These are phyloP conservation scores for Amniataba percoides DNA, from an alignment of 2,797 vertebrate species.

Conservation along the genomic window DNA sequence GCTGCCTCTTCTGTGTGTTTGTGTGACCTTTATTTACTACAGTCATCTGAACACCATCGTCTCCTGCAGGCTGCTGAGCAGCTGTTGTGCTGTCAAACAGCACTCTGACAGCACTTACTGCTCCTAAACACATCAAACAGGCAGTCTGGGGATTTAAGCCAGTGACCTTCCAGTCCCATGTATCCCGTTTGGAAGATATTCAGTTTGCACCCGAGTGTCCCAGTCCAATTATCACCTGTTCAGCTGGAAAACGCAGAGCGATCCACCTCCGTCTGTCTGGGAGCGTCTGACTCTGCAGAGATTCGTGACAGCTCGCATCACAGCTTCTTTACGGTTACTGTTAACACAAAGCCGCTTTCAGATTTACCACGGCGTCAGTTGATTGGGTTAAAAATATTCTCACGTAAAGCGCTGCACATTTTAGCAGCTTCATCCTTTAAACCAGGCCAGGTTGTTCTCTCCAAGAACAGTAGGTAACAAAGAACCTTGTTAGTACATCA, in stretches of 20 bases:
- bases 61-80: conserved; percentile 60
- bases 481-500: neutral
- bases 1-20: conserved; percentile 38
- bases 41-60: conserved; percentile 45
- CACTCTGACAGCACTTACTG: conserved; percentile 9
- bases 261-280: conserved; percentile 24
- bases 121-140: conserved; percentile 34
- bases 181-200: conserved; percentile 49
- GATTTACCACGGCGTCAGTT: conserved; percentile 5
- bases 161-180: conserved; percentile 26
- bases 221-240: conserved; percentile 55
- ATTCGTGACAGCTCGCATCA: conserved; percentile 9
- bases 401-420: neutral
- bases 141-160: conserved; percentile 25
- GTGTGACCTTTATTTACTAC: conserved; percentile 59
- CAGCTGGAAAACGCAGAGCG: conserved; percentile 15
- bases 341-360: neutral
- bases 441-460: neutral
- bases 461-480: neutral
- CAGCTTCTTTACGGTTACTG: conserved; percentile 25
- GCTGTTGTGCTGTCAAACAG: conserved; percentile 53
- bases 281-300: conserved; percentile 23
- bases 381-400: conserved; percentile 10
- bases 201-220: conserved; percentile 23
- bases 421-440: neutral